Evolutionary conservation across 2,797 vertebrate genomes (phyloP), one percentile per base, ranked within the genome.

Genomic region (Tragopan temminckii): DNA sequence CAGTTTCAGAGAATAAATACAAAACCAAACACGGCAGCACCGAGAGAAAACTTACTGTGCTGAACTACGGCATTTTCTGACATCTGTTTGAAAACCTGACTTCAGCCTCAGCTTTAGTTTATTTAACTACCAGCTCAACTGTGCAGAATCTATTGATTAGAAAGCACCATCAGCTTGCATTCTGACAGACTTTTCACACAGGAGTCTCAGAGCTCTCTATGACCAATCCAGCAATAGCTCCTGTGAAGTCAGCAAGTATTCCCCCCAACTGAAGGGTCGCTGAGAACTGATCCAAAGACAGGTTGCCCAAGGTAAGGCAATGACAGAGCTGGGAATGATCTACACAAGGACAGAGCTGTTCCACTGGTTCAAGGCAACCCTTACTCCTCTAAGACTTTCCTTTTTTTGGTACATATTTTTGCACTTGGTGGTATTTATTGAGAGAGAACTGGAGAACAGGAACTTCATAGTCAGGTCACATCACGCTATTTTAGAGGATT

Each of bases 241-340:
- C 55, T 91, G 89, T 91, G 82, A 81, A 92, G 90, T 88, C 89
- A 94, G 94, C 87, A 92, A 92, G 43, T 84, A 86, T 46, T 12
- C 45, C 53, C 24, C 66, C 59, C 57, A 68, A n/a, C 61, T 58
- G 45, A 36, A 79, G 70, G 77, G 55, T 88, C 13, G 52, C 2
- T 45, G 93, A 84, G 83, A 89, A 85, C 40, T 9, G 36, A 91
- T 46, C 35, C 87, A 70, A 52, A 80, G 72, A 57, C 76, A 95
- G 80, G 64, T 62, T 79, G 89, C 38, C 46, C 82, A 88, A 88
- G 85, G 85, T 84, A 95, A 85, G 27, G 13, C 20, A 80, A 68
- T 20, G 79, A 80, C 81, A 89, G 36, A 66, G 50, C 10, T 12
- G n/a, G 67, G 69, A 89, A 52, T 43, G 88, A 46, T 4, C 27